These are phyloP conservation scores for Leguminivora glycinivorella DNA, from an alignment of 1,140 invertebrate genomes.

Conservation along the genomic window DNA sequence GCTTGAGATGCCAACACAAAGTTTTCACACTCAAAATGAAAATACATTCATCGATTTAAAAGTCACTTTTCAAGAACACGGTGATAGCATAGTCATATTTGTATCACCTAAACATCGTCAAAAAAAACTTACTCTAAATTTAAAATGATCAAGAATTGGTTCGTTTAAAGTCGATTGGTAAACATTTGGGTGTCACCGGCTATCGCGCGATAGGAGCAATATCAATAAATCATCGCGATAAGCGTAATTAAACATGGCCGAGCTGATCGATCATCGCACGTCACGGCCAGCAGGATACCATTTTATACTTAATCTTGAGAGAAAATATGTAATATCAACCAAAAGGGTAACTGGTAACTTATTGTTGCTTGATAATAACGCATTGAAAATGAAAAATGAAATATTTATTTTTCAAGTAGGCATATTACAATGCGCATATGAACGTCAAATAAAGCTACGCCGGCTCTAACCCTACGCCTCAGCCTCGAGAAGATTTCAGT, in stretches of 20 bases:
- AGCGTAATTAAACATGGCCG: slow-evolving; percentile 47
- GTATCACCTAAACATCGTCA: too few species aligned
- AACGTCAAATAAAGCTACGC: too few species aligned
- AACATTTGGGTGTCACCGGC: slow-evolving; percentile 22
- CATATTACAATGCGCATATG: too few species aligned
- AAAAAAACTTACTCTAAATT: not conserved
- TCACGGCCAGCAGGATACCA: slow-evolving; percentile 32
- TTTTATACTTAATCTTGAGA: slow-evolving; percentile 1
- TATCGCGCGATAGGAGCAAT: slow-evolving; percentile 43
- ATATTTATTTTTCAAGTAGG: too few species aligned
- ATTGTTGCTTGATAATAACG: too few species aligned
- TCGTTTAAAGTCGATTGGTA: slow-evolving; percentile 18
- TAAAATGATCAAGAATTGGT: not conserved
- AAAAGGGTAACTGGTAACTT: too few species aligned
- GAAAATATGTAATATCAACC: not conserved
- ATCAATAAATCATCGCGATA: slow-evolving; percentile 60
- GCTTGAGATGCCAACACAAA: not conserved
- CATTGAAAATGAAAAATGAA: too few species aligned
- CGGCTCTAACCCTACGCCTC: too few species aligned
- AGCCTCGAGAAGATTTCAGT: too few species aligned
- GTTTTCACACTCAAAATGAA: not conserved
- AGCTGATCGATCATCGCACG: slow-evolving; percentile 47
- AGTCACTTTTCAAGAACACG: not conserved
- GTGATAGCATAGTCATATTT: not conserved
- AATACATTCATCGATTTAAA: not conserved